Conservation (phyloP, 53 echinoderm and acorn worm genomes). For the Astropecten irregularis region DNA sequence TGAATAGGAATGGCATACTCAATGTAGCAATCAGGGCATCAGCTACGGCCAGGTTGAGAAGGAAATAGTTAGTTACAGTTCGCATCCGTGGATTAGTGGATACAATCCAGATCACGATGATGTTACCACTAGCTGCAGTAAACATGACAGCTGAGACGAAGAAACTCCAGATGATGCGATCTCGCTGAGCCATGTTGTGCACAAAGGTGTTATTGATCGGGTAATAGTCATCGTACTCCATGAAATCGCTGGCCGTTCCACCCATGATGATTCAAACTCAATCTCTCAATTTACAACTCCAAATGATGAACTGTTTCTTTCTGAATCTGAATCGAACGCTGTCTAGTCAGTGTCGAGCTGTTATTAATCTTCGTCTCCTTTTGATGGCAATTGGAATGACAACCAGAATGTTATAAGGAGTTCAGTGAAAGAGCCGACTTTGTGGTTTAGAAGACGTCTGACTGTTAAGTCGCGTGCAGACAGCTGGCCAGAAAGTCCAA, state of each 20-base stretch:
- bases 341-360: too few relatives aligned
- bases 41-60: conserved; percentile 83
- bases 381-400: too few relatives aligned
- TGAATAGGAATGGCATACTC: conserved; percentile 77
- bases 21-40: conserved; percentile 84
- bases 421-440: too few relatives aligned
- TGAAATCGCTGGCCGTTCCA: conserved; percentile 23
- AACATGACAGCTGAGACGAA: conserved; percentile 68
- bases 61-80: conserved; percentile 92
- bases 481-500: too few relatives aligned
- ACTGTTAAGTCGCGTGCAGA: too few relatives aligned
- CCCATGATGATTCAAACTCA: too few relatives aligned
- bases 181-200: conserved; percentile 19
- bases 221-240: conserved; percentile 45
- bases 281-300: too few relatives aligned
- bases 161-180: conserved; percentile 78
- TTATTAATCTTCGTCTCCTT: too few relatives aligned
- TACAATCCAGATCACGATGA: conserved; percentile 98
- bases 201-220: neutral
- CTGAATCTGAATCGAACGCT: too few relatives aligned
- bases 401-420: too few relatives aligned
- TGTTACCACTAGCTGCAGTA: conserved; percentile 76
- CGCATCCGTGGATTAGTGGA: conserved; percentile 84
- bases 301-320: too few relatives aligned
- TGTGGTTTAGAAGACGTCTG: too few relatives aligned